Evolutionary conservation across 1,140 invertebrate species (phyloP).

Genomic region (Aphis craccivora): DNA sequence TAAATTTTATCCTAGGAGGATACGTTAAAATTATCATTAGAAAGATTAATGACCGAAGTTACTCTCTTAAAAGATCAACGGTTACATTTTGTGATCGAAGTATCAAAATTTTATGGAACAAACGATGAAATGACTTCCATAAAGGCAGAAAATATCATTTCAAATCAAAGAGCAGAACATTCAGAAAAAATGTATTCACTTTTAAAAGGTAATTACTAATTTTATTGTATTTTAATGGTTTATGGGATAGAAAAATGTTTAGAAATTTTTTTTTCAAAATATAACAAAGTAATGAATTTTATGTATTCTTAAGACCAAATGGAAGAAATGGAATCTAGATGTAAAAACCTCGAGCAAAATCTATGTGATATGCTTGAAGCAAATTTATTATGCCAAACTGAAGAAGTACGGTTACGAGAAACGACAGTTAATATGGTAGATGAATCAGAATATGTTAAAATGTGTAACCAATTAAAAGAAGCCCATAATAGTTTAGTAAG

Average conservation of each 20-base stretch:
- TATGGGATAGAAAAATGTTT: neutral
- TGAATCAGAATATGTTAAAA: conserved; percentile 49
- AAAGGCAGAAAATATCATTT: conserved; percentile 40
- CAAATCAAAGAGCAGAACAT: conserved; percentile 57
- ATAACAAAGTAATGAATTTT: neutral
- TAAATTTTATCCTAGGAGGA: conserved; percentile 30
- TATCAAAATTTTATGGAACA: conserved; percentile 27
- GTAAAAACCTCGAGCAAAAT: conserved; percentile 60
- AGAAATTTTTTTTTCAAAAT: too few species aligned
- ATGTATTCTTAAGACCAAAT: conserved; percentile 59
- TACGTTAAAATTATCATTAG: conserved; percentile 43
- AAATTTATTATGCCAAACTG: conserved; percentile 58
- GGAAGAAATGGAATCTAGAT: conserved; percentile 60
- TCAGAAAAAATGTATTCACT: conserved; percentile 59
- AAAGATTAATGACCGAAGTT: conserved; percentile 56
- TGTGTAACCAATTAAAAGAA: conserved; percentile 56
- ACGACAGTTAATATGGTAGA: conserved; percentile 59
- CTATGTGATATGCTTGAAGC: conserved; percentile 58
- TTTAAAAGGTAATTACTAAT: conserved; percentile 58
- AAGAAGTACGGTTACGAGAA: conserved; percentile 59
- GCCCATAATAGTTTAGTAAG: conserved; percentile 60
- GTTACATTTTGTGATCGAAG: conserved; percentile 23
- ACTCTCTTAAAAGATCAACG: conserved; percentile 44
- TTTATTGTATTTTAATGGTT: neutral
- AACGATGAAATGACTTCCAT: neutral